These are phyloP conservation scores for Lordiphosa fenestrarum DNA, from an alignment of 2,888 invertebrate species.

Conservation along the genomic window DNA sequence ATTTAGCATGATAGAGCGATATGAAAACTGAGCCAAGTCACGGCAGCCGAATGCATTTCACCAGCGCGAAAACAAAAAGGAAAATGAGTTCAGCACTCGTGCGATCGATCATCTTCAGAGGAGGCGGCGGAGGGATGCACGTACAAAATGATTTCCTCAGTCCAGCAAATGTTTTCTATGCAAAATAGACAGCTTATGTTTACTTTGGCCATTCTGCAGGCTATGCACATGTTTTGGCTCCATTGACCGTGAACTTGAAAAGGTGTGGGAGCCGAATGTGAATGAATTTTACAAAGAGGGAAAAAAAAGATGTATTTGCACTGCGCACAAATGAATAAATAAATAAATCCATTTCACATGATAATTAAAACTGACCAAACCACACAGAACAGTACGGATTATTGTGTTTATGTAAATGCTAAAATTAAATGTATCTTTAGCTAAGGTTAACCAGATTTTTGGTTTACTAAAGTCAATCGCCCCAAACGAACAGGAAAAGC, in stretches of 20 bases:
- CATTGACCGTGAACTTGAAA: conserved; percentile 64
- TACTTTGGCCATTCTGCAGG: conserved; percentile 6
- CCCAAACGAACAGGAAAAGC: conserved; percentile 8
- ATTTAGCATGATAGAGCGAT: conserved; percentile 54
- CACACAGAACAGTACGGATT: neutral
- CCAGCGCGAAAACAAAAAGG: conserved; percentile 8
- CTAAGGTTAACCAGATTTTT: conserved; percentile 64
- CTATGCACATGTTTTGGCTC: conserved; percentile 27
- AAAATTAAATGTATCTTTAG: conserved; percentile 44
- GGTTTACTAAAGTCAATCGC: conserved; percentile 27
- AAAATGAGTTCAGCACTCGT: conserved; percentile 25
- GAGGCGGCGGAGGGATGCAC: conserved; percentile 8
- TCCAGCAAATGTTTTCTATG: conserved; percentile 18
- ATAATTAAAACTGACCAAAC: conserved; percentile 7
- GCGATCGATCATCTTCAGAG: conserved; percentile 49
- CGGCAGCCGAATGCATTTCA: conserved; percentile 40
- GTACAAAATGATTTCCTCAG: neutral
- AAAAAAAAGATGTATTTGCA: neutral
- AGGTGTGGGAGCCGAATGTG: neutral
- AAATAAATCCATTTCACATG: conserved; percentile 2
- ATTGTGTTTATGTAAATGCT: conserved; percentile 48
- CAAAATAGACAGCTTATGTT: conserved; percentile 31
- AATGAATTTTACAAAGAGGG: too few relatives aligned
- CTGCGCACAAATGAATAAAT: conserved; percentile 26
- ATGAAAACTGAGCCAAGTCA: conserved; percentile 49